Evolutionary conservation across 2,113 vertebrate genomes (phyloP).

Genomic region (Glaucomys volans): DNA sequence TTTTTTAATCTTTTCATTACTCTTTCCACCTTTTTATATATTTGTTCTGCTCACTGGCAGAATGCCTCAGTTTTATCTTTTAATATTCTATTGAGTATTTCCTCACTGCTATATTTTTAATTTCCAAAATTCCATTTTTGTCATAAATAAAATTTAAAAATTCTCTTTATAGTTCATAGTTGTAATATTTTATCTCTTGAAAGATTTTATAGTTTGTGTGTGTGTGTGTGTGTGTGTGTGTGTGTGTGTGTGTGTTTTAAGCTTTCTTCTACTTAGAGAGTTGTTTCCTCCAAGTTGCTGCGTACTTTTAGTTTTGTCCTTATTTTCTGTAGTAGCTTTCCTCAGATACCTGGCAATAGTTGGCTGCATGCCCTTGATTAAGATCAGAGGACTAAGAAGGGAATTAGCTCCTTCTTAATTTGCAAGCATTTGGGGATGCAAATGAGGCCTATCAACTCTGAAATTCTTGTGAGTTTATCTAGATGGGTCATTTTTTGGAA

Average conservation of each 20-base stretch:
- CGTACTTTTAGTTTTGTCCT: neutral
- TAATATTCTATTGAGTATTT: neutral
- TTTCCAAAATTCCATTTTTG: neutral
- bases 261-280: neutral
- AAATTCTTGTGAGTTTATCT: slow-evolving; percentile 3
- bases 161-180: neutral
- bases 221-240: too few species aligned
- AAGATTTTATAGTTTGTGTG: neutral
- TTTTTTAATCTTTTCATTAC: neutral
- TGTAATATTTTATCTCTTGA: neutral
- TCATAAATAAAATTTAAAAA: slow-evolving; percentile 15
- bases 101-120: neutral
- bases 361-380: neutral
- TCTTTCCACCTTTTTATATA: neutral
- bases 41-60: neutral
- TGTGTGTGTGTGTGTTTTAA: neutral
- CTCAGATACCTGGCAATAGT: neutral
- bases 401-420: neutral
- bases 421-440: too few species aligned
- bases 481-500: neutral
- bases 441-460: neutral
- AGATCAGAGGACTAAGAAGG: neutral
- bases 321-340: neutral
- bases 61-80: neutral
- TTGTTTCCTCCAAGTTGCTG: neutral